A percentile compares a stretch with the other conserved stretches of the same genome.
phyloP scores from a whole-genome alignment of 2,797 vertebrate genomes.

The Propithecus deckenii region DNA sequence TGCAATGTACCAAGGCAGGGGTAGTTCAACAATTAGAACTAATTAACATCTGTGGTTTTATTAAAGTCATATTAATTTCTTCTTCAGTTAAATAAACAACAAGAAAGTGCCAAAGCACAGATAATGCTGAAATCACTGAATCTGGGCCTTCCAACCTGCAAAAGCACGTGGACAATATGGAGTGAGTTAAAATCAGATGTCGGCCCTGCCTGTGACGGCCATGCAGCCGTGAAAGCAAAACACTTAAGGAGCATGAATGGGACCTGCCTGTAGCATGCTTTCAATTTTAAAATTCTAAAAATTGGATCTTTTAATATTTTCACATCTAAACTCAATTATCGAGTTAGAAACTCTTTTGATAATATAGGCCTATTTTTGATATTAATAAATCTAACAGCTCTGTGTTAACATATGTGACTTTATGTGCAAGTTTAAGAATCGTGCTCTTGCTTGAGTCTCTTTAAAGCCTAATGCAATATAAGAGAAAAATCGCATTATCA shows the following conservation, averaged over 20 bases:
- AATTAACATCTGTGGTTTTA: not conserved
- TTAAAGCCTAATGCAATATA: not conserved
- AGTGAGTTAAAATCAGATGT: accelerated
- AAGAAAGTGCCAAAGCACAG: not conserved
- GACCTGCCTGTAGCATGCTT: not conserved
- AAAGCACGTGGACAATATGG: accelerated
- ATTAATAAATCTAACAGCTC: not conserved
- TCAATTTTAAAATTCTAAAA: not conserved
- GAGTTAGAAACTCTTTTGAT: not conserved
- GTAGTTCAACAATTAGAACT: not conserved
- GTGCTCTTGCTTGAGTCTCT: not conserved
- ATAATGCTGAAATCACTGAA: not conserved
- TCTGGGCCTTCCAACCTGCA: not conserved
- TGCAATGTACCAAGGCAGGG: not conserved
- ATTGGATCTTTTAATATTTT: accelerated
- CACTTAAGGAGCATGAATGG: accelerated
- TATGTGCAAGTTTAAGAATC: not conserved
- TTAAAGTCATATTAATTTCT: not conserved
- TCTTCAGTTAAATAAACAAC: not conserved
- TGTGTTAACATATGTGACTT: not conserved
- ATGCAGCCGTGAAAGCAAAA: not conserved
- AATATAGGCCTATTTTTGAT: not conserved
- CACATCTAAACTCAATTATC: not conserved
- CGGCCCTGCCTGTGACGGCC: accelerated
- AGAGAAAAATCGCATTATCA: accelerated